Evolutionary conservation across 1,140 invertebrate species (phyloP).

Genomic region (Penaeus japonicus): DNA sequence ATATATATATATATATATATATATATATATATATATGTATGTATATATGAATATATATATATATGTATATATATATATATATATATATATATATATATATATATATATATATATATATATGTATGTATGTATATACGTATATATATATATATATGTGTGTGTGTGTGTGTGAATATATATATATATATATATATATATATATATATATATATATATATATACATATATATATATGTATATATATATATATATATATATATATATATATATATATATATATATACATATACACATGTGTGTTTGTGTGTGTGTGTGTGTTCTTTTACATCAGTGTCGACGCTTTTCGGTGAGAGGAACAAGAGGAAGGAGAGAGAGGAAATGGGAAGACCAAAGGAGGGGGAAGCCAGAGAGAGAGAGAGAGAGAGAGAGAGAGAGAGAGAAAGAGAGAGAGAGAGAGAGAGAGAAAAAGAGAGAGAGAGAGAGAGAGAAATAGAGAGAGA

Average conservation of each 20-base stretch:
- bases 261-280: background rate
- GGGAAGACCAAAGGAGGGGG: background rate
- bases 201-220: background rate
- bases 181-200: background rate
- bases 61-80: background rate
- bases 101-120: slow-evolving; percentile 6
- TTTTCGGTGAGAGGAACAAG: background rate
- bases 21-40: background rate
- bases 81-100: background rate
- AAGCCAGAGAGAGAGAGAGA: background rate
- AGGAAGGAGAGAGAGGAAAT: background rate
- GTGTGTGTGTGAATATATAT: slow-evolving; percentile 21
- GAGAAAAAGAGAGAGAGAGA: slow-evolving; percentile 18
- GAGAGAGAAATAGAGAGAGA: background rate
- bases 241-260: background rate
- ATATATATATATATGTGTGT: background rate
- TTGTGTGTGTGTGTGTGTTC: background rate
- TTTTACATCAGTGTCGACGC: background rate
- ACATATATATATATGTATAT: background rate
- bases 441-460: slow-evolving; percentile 6
- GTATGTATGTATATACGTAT: background rate
- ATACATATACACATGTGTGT: background rate
- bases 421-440: background rate
- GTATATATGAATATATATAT: background rate
- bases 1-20: background rate